Percentiles rank a stretch among this genome's conserved stretches.
Evolutionary conservation across 2,797 vertebrate species (phyloP).

Genomic region (Lemur catta): DNA sequence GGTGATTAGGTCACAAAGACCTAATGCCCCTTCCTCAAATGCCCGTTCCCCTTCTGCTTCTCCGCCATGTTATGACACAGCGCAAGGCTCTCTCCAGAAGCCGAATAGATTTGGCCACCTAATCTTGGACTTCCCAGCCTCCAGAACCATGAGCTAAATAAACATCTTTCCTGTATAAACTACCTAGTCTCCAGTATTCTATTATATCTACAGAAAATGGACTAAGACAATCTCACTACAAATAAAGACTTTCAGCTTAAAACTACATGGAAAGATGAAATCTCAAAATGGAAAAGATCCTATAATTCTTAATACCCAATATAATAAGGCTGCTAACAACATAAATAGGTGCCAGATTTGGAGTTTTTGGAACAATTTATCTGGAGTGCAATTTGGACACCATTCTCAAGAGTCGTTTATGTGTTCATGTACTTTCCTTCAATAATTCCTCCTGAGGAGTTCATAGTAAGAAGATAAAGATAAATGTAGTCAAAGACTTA

Average conservation of each 20-base stretch:
- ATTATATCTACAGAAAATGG: background rate
- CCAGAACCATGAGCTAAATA: background rate
- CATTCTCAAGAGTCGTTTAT: conserved; percentile 17
- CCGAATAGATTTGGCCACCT: too few relatives aligned
- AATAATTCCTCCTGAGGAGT: conserved; percentile 24
- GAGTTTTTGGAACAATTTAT: background rate
- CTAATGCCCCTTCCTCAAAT: background rate
- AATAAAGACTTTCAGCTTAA: conserved; percentile 30
- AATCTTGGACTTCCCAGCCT: background rate
- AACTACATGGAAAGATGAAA: background rate
- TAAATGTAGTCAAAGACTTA: background rate
- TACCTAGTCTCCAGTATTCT: background rate
- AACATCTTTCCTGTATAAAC: background rate
- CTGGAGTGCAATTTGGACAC: background rate
- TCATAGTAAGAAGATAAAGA: conserved; percentile 23
- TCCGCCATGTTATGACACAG: background rate
- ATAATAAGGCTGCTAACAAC: background rate
- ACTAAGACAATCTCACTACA: background rate
- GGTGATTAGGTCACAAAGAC: background rate
- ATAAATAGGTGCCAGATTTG: background rate
- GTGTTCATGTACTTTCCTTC: conserved; percentile 29
- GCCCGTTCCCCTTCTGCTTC: background rate
- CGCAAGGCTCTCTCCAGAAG: background rate
- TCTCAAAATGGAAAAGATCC: conserved; percentile 26
- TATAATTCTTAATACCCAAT: background rate